These are phyloP conservation scores for Leucania comma DNA, from an alignment of 2,888 invertebrate species.

Conservation along the genomic window DNA sequence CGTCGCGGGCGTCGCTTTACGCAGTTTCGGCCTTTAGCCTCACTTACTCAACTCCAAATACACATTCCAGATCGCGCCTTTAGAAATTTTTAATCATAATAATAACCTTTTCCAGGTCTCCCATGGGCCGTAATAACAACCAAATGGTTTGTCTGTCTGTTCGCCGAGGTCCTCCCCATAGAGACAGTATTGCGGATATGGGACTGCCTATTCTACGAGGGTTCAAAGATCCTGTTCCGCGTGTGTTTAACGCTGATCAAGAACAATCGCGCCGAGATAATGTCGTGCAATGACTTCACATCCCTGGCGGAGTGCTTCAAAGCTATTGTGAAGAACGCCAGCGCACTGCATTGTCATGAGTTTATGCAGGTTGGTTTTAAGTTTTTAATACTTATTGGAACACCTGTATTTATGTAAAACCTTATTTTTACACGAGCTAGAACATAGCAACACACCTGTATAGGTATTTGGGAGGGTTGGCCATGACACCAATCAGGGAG, in stretches of 20 bases:
- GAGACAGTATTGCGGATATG: conserved; percentile 98
- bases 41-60: neutral
- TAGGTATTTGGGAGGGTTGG: too few relatives aligned
- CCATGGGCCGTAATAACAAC: conserved; percentile 98
- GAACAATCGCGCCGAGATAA: conserved; percentile 93
- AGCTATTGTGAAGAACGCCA: conserved; percentile 94
- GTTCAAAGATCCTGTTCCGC: conserved; percentile 97
- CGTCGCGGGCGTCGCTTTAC: too few relatives aligned
- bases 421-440: too few relatives aligned
- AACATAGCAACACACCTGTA: too few relatives aligned
- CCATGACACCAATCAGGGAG: too few relatives aligned
- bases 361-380: conserved; percentile 95
- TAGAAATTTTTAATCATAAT: neutral
- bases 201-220: conserved; percentile 99
- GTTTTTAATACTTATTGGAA: neutral
- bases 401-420: neutral
- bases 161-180: conserved; percentile 97
- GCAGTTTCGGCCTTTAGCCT: too few relatives aligned
- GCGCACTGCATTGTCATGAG: conserved; percentile 96
- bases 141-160: conserved; percentile 99
- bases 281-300: conserved; percentile 95
- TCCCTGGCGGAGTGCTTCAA: conserved; percentile 96
- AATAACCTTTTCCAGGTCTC: conserved; percentile 88
- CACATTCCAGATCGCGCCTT: neutral
- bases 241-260: conserved; percentile 96